Conservation (phyloP, 2,888 invertebrate genomes). For the Ophion obscuratus region DNA sequence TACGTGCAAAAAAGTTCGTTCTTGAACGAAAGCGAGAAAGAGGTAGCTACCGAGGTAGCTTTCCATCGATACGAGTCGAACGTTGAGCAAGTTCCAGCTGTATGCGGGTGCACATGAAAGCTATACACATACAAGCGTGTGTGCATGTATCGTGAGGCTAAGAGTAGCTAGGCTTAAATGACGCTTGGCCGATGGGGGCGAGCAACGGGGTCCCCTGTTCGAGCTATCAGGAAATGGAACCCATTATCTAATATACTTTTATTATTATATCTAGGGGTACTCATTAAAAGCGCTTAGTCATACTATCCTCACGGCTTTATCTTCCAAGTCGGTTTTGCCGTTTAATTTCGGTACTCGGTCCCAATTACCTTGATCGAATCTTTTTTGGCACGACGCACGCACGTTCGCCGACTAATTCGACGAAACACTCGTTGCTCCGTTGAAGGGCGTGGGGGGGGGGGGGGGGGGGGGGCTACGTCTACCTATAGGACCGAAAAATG, state of each 20-base stretch:
- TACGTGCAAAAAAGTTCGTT: background rate
- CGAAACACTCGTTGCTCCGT: background rate
- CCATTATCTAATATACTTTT: slow-evolving; percentile 81
- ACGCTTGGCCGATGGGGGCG: slow-evolving; percentile 69
- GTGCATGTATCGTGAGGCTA: slow-evolving; percentile 1
- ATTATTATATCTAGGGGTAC: slow-evolving; percentile 75
- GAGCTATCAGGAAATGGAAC: slow-evolving; percentile 77
- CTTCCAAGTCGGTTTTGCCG: slow-evolving; percentile 21
- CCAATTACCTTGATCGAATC: slow-evolving; percentile 5
- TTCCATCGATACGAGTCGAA: background rate
- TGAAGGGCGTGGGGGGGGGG: no score
- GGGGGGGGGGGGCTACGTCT: no score
- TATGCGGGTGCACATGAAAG: background rate
- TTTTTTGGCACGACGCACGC: background rate
- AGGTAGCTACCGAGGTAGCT: background rate
- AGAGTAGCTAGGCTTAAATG: slow-evolving; percentile 62
- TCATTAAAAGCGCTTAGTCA: slow-evolving; percentile 75
- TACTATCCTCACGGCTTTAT: slow-evolving; percentile 44
- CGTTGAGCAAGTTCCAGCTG: background rate
- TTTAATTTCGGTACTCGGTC: slow-evolving; percentile 29
- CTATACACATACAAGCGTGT: background rate
- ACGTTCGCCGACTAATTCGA: background rate
- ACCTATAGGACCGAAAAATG: no score
- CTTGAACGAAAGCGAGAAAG: background rate
- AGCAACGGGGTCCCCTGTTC: slow-evolving; percentile 57